Evolutionary conservation across 2,888 invertebrate genomes (phyloP).

Genomic region (Agonopterix arenella): DNA sequence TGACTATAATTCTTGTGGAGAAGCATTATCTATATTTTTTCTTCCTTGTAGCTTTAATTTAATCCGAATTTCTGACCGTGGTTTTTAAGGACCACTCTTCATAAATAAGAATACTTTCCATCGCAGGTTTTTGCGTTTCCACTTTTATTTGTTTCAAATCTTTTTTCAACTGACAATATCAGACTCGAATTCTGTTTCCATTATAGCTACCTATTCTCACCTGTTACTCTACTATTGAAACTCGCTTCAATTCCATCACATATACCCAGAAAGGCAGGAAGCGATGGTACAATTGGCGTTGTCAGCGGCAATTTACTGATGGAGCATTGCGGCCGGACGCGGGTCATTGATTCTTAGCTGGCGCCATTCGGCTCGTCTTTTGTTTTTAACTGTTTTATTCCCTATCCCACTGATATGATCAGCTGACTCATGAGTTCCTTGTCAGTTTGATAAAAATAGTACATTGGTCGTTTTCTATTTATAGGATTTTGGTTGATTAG

Average conservation of each 20-base stretch:
- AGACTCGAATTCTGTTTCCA: too few relatives aligned
- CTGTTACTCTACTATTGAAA: background rate
- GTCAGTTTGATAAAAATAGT: constrained; percentile 14
- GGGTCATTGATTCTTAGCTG: constrained; percentile 69
- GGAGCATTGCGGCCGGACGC: constrained; percentile 58
- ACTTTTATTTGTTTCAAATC: too few relatives aligned
- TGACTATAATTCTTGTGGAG: background rate
- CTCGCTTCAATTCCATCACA: constrained; percentile 1
- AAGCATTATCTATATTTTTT: background rate
- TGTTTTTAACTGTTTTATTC: constrained; percentile 29
- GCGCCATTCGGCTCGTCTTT: constrained; percentile 52
- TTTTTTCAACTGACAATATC: too few relatives aligned
- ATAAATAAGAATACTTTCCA: too few relatives aligned
- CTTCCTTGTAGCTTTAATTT: too few relatives aligned
- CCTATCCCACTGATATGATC: background rate
- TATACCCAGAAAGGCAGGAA: constrained; percentile 45
- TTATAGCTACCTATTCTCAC: too few relatives aligned
- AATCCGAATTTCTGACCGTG: too few relatives aligned
- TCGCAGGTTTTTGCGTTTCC: too few relatives aligned
- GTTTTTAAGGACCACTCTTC: too few relatives aligned
- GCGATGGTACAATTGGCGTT: constrained; percentile 66
- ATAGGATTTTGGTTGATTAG: background rate
- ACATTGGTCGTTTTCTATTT: background rate
- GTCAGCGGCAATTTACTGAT: constrained; percentile 66
- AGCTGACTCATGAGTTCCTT: constrained; percentile 17